Evolutionary conservation across 2,797 vertebrate genomes (phyloP).

Genomic region (Chromobotia macracanthus): DNA sequence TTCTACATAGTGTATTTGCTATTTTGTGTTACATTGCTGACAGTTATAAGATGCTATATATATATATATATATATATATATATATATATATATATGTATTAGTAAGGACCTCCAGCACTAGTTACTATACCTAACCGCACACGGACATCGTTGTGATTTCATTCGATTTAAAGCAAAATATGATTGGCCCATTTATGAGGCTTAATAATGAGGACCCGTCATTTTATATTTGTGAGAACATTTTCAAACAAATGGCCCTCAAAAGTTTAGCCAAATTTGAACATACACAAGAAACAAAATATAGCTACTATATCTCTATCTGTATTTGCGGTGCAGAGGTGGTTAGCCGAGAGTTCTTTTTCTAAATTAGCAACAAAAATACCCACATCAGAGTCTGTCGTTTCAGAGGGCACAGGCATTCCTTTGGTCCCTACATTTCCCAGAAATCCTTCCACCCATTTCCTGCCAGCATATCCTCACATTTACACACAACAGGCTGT

Average conservation of each 20-base stretch:
- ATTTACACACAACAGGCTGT: constrained; percentile 55
- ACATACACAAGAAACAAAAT: neutral
- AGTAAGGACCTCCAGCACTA: no score
- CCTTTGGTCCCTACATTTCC: constrained; percentile 57
- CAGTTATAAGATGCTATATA: no score
- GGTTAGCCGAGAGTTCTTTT: constrained; percentile 39
- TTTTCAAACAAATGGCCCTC: neutral
- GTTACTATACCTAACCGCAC: neutral
- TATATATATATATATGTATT: no score
- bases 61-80: no score
- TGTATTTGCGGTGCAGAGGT: constrained; percentile 28
- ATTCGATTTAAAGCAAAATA: neutral
- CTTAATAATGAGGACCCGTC: no score
- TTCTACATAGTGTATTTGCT: no score
- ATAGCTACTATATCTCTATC: neutral
- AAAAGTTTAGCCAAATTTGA: neutral
- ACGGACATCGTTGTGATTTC: neutral
- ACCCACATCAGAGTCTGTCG: constrained; percentile 52
- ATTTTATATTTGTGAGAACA: neutral
- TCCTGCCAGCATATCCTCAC: constrained; percentile 55
- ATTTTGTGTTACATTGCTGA: no score
- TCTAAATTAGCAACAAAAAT: constrained; percentile 45
- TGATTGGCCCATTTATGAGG: neutral
- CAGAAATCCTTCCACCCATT: constrained; percentile 59
- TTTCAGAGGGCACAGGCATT: constrained; percentile 50